Evolutionary conservation across 2,113 vertebrate species (phyloP).

Genomic region (Erythrocebus patas): DNA sequence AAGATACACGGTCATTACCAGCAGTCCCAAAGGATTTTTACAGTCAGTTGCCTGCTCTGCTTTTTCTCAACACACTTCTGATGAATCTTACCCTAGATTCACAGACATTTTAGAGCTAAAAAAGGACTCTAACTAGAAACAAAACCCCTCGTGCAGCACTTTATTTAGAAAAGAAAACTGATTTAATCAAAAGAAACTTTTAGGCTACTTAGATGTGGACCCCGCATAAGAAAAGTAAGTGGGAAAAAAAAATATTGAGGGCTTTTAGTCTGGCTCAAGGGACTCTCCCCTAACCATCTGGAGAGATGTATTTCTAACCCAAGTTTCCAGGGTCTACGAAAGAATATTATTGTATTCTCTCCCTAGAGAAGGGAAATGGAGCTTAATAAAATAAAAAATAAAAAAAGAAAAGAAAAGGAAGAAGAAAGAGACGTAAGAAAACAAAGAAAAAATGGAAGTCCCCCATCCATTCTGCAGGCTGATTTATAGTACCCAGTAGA

Average conservation of each 20-base stretch:
- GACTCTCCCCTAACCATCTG: not conserved
- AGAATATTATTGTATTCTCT: conserved; percentile 48
- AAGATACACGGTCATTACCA: not conserved
- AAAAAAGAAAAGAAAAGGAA: too few relatives aligned
- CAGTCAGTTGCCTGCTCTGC: conserved; percentile 47
- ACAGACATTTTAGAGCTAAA: conserved; percentile 27
- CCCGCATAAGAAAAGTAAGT: conserved; percentile 8
- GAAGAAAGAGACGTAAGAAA: not conserved
- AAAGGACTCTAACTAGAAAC: conserved; percentile 33
- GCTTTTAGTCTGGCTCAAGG: conserved; percentile 21
- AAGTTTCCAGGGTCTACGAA: conserved; percentile 50
- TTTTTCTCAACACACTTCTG: conserved; percentile 54
- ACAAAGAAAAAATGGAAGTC: conserved; percentile 19
- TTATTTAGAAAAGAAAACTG: conserved; percentile 68
- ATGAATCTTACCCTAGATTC: conserved; percentile 42
- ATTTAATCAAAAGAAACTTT: conserved; percentile 60
- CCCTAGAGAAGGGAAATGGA: conserved; percentile 51
- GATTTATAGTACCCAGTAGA: conserved; percentile 52
- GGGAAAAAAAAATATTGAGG: not conserved
- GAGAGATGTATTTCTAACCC: conserved; percentile 33
- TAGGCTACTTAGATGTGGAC: conserved; percentile 32
- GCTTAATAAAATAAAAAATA: not conserved
- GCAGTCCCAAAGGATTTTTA: not conserved
- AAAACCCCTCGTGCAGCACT: conserved; percentile 39
- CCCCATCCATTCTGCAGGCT: not conserved